Conservation (phyloP, 2,888 invertebrate species). For the Cotesia congregata region DNA sequence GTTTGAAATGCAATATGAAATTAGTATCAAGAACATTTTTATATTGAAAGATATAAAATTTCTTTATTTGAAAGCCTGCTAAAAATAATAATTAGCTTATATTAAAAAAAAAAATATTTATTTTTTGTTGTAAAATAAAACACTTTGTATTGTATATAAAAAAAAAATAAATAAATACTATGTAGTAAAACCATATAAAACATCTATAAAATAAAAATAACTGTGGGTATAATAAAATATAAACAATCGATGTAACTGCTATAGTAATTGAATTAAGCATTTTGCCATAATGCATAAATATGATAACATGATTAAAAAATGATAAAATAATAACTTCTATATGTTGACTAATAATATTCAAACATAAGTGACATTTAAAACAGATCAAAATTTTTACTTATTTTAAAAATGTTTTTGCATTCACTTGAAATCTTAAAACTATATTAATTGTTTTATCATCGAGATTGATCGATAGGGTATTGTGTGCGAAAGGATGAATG, state of each 20-base stretch:
- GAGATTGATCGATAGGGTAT: no score
- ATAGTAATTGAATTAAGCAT: neutral
- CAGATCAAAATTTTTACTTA: neutral
- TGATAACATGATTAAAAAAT: neutral
- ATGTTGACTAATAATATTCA: neutral
- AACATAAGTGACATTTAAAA: neutral
- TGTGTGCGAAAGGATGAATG: no score
- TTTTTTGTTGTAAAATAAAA: conserved; percentile 7
- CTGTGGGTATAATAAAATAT: conserved; percentile 25
- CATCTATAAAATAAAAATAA: neutral
- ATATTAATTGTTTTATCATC: no score
- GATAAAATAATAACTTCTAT: neutral
- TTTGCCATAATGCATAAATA: neutral
- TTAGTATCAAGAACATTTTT: neutral
- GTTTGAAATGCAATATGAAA: neutral
- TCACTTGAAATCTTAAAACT: neutral
- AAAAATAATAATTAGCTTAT: neutral
- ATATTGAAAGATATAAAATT: neutral
- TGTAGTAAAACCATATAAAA: conserved; percentile 3
- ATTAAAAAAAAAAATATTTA: neutral
- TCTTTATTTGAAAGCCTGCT: neutral
- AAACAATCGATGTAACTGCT: neutral
- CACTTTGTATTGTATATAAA: conserved; percentile 8
- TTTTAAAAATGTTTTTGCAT: neutral
- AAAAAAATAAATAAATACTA: neutral